A percentile compares a stretch with the other conserved stretches of the same genome.
These are phyloP conservation scores for Glareola pratincola DNA, from an alignment of 2,113 vertebrate genomes.

Conservation along the genomic window DNA sequence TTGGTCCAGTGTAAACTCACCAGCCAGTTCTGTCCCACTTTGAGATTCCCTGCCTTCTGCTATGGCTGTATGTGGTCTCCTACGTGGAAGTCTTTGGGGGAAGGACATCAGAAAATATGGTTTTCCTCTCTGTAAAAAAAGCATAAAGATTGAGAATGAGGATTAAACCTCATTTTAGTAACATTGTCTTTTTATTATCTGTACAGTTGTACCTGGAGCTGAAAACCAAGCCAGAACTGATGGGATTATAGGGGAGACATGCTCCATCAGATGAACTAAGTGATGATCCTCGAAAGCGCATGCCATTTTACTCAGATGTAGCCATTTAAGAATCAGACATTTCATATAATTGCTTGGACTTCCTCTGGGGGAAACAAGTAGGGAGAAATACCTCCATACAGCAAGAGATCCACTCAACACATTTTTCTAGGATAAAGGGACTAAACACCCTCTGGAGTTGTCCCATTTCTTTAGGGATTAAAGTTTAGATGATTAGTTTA, in stretches of 20 bases:
- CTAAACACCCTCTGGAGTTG: background rate
- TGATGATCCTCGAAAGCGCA: background rate
- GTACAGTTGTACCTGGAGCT: background rate
- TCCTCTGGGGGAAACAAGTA: background rate
- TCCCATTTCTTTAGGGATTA: background rate
- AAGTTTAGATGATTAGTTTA: background rate
- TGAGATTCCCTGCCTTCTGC: background rate
- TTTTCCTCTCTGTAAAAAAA: background rate
- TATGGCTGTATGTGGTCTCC: background rate
- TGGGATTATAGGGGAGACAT: background rate
- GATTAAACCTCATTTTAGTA: background rate
- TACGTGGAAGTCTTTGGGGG: background rate
- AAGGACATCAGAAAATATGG: background rate
- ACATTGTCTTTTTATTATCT: background rate
- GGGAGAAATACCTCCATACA: background rate
- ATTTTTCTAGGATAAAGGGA: background rate
- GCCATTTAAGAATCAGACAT: background rate
- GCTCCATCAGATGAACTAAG: background rate
- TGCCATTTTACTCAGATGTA: background rate
- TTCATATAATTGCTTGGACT: background rate
- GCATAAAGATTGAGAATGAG: rapidly evolving
- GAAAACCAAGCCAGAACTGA: background rate
- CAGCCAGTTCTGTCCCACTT: background rate
- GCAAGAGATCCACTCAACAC: background rate
- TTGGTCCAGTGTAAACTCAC: background rate